Base-by-base conservation (phyloP, 2,113 vertebrate genomes). In the Chamaetylas fuelleborni region DNA sequence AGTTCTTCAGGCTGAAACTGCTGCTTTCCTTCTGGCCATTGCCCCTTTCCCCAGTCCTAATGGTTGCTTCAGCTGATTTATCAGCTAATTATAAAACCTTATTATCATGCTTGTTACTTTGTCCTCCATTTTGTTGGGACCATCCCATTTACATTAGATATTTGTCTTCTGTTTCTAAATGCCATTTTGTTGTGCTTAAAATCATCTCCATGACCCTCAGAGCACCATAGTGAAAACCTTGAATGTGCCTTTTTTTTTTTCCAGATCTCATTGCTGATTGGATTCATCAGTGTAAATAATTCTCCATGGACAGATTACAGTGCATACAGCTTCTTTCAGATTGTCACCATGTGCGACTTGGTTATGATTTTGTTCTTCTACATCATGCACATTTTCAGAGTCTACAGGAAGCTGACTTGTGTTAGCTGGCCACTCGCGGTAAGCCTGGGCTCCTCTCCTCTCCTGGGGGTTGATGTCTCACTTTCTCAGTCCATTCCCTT, bases 361-460 rank as follows among this genome's bases (percentile, higher is more conserved):
- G 91, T 99, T 24, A 98, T 98, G 97, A 98, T 99, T 90, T 95
- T 99, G 64, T 90, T 98, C 96, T 99, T 99, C 95, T 98, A 99
- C 94, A 71, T 99, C 89, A 98, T 98, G 97, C 97, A 99, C 86
- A 89, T 99, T 66, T 98, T 99, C 97, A 93, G 98, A 72, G 93
- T 99, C 93, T 98, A 99, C 98, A 92, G 79, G 5, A 96, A 94
- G 94, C 98, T 99, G 90, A 98, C 98, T 22, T 99, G 99, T 18
- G 98, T 99, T 95, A 99, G 98, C 97, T 99, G 99, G 99, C 98
- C 98, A 1, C 97, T 99, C 48, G 98, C 98, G 74, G 99, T 99
- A 98, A 98, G 98, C 62, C 56, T 31, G 48, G 31, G 8, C 12
- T 78, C 50, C 45, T 61, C 26, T 40, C 33, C 31, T 89, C 57